Evolutionary conservation across 2,113 vertebrate species (phyloP), one percentile per base, ranked within the genome.

Genomic region (Sceloporus undulatus): DNA sequence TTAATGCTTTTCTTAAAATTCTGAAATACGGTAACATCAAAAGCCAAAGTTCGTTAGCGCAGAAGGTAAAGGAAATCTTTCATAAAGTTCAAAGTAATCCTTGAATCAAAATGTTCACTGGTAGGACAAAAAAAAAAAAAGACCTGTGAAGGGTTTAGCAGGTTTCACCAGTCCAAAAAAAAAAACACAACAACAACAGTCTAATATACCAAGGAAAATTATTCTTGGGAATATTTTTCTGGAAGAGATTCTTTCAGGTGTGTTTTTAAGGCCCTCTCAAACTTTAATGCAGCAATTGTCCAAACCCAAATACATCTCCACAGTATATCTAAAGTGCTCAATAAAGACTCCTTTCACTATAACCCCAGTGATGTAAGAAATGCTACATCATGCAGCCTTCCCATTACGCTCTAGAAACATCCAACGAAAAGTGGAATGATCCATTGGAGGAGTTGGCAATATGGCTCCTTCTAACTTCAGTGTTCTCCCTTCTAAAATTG

Each of bases 281-380:
- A 40, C 7, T 42, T 48, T 14, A 59, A 21, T 81, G 21, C 23
- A 48, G 21, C 89, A 93, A 78, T 42, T 82, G 78, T 16, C 18
- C 48, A 79, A 79, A 56, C 23, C 85, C 91, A 86, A 77, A 87
- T 18, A 59, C 77, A 94, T 92, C 92, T 88, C 90, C 88, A 93
- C 92, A 78, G 25, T 3, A 14, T 16, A 79, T 54, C 27, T 54
- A 18, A 59, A 14, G 48, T 13, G 23, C 3, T 54, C 27, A 54
- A 0, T 79, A n/a, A n/a, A 52, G 48, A 4, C 1, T 27, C 23
- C 23, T 27, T 79, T 38, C 13, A 54, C 11, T 13, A 16, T 54
- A 2, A 56, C 16, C 2, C 29, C 25, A 56, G 29, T n/a, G 14
- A n/a, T 16, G 48, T 59, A 7, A 38, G 9, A 62, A 48, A 29